Percentiles rank a stretch among this genome's conserved stretches.
These are phyloP conservation scores for Bugulina stolonifera DNA, from an alignment of 2,888 invertebrate species.

Conservation along the genomic window DNA sequence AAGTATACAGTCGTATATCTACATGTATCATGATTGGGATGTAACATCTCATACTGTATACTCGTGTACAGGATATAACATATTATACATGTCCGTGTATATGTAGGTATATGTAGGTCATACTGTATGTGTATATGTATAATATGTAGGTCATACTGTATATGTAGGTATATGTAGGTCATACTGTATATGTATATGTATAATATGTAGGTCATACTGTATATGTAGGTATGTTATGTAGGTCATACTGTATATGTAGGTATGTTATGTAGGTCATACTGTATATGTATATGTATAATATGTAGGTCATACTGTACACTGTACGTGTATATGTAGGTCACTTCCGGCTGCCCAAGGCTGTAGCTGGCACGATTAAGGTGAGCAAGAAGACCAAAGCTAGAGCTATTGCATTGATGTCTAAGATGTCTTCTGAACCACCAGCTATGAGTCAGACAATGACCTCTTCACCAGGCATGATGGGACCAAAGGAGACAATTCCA, in stretches of 20 bases:
- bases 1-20: no score
- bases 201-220: background rate
- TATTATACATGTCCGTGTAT: no score
- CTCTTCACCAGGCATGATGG: background rate
- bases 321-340: conserved; percentile 35
- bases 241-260: no score
- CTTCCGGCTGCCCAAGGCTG: conserved; percentile 36
- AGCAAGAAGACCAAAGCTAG: conserved; percentile 14
- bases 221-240: no score
- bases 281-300: background rate
- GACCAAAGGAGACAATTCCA: background rate
- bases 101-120: no score
- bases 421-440: background rate
- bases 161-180: no score
- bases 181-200: background rate
- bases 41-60: no score
- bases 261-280: no score
- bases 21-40: no score
- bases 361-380: conserved; percentile 26
- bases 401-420: conserved; percentile 3
- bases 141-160: background rate
- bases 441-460: background rate
- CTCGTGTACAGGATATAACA: no score
- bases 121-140: no score
- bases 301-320: background rate